phyloP scores from a whole-genome alignment of 2,888 invertebrate species.

The Mythimna lalbum region DNA sequence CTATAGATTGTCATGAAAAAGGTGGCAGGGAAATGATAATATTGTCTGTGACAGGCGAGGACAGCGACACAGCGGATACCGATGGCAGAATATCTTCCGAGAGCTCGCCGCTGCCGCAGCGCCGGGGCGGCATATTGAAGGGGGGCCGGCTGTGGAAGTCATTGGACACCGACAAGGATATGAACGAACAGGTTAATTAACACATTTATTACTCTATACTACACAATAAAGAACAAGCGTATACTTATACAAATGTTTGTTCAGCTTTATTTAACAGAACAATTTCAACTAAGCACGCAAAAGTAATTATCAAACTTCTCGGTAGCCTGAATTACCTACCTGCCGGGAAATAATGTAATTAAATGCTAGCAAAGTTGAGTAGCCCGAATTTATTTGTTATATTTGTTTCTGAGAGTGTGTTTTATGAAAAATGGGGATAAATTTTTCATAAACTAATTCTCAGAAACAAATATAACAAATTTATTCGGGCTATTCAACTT shows the following conservation, averaged over 20 bases:
- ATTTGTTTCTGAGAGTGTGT: neutral
- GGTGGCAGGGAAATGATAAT: neutral
- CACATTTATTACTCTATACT: neutral
- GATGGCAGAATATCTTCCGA: conserved; percentile 85
- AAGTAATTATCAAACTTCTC: conserved; percentile 7
- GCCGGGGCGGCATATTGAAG: conserved; percentile 94
- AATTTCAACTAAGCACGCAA: neutral
- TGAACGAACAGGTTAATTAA: conserved; percentile 87
- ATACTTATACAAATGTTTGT: neutral
- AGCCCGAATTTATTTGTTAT: neutral
- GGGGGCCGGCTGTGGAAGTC: conserved; percentile 95
- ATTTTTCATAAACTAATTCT: no score
- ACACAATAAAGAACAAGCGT: neutral
- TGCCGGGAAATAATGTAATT: conserved; percentile 3
- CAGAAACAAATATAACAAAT: no score
- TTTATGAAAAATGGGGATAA: neutral
- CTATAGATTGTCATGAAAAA: neutral
- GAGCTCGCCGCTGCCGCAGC: conserved; percentile 91
- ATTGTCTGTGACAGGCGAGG: conserved; percentile 75
- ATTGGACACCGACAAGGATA: conserved; percentile 84
- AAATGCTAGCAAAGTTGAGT: conserved; percentile 3
- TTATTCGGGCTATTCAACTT: no score
- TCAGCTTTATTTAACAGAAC: neutral
- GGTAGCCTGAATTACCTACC: neutral
- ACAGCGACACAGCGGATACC: conserved; percentile 82